Base-by-base conservation (phyloP, 2,113 vertebrate genomes). In the Callospermophilus lateralis region DNA sequence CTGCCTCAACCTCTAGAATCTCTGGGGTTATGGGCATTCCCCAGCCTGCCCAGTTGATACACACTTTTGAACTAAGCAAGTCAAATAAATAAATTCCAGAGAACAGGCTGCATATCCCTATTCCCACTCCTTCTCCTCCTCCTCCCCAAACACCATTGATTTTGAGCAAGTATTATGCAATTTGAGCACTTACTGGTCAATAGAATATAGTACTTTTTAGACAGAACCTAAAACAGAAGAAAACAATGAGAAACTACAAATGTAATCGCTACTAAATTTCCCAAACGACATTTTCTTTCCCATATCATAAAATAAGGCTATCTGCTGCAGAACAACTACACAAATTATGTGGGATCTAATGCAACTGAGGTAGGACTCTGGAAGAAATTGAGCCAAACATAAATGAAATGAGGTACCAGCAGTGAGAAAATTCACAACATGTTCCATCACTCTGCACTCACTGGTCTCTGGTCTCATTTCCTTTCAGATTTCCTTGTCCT, bases 271-370 rank as follows among this genome's bases (percentile, higher is more conserved):
- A 37, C 65, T 85, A 74, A n/a, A 61, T 53, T 73, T 61, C 16
- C 30, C 16, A 67, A 42, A 89, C 45, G 16, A 3, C 24, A 28
- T 70, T 39, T 86, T 83, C 20, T 84, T 85, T 94, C 77, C 63
- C 73, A 30, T 30, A 42, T 34, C 24, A 95, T 48, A 93, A 96
- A 85, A 88, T 42, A 48, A 26, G 74, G 53, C 8, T 55, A 84
- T 81, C 15, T 22, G 11, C 42, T 84, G 37, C 34, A 58, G 63
- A 93, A 65, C 78, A 80, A 70, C 51, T 24, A n/a, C 8, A 72
- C 70, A 89, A 58, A 92, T 24, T 32, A 77, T 26, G 51, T n/a
- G 10, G 51, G 45, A 85, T 72, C 90, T 67, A 81, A 89, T 53
- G 24, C 19, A 51, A 48, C 55, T 45, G 15, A 89, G 37, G 32